Evolutionary conservation across 30 jellyfish, hydroid and myxozoan genomes (phyloP).

Genomic region (Chrysaora quinquecirrha): DNA sequence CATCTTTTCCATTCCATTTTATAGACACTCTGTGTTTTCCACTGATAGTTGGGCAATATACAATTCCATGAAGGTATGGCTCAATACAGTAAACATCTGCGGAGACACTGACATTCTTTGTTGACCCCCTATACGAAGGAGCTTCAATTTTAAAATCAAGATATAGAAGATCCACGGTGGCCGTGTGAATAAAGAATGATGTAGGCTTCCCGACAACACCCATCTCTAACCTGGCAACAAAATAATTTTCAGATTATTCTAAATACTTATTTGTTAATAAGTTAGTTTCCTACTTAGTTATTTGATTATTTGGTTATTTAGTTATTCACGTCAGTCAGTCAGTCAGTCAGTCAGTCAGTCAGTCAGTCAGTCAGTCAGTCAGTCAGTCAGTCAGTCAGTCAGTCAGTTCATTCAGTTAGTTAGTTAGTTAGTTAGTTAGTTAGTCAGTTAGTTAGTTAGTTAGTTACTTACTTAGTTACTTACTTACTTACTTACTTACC

Average conservation of each 20-base stretch:
- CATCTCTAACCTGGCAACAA: constrained; percentile 13
- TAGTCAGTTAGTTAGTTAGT: too few relatives aligned
- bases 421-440: too few relatives aligned
- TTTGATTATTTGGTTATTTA: neutral
- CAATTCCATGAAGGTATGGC: constrained; percentile 61
- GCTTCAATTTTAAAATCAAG: constrained; percentile 24
- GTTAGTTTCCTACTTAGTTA: neutral
- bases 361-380: neutral
- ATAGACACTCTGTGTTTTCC: constrained; percentile 31
- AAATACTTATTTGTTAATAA: too few relatives aligned
- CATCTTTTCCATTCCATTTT: constrained; percentile 60
- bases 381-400: neutral
- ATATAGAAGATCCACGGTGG: constrained; percentile 48
- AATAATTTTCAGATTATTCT: too few relatives aligned
- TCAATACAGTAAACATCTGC: constrained; percentile 57
- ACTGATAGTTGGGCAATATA: constrained; percentile 19
- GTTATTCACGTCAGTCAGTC: neutral
- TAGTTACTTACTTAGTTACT: too few relatives aligned
- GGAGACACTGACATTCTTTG: neutral
- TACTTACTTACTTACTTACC: too few relatives aligned
- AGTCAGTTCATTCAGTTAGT: too few relatives aligned
- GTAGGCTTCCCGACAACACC: constrained; percentile 62
- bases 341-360: neutral
- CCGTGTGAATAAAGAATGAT: constrained; percentile 61
- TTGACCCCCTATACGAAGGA: constrained; percentile 9